A percentile compares a stretch with the other conserved stretches of the same genome.
Conservation (phyloP, 2,888 invertebrate species). For the Sarcophaga caerulescens region DNA sequence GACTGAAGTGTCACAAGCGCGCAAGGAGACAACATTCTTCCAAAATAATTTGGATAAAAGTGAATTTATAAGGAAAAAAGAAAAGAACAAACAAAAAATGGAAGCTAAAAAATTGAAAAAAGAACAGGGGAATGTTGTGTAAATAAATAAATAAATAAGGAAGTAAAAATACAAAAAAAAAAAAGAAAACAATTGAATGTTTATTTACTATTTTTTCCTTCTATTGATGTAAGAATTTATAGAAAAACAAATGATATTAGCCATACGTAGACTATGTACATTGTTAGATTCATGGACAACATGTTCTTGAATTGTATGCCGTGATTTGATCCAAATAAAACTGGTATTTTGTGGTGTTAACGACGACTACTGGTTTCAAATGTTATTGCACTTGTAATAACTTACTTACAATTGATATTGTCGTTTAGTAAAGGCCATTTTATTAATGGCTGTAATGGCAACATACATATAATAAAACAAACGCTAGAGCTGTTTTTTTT, state of each 20-base stretch:
- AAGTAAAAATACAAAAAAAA: slow-evolving; percentile 22
- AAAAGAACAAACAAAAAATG: slow-evolving; percentile 74
- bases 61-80: slow-evolving; percentile 84
- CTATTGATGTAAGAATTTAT: not conserved
- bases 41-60: slow-evolving; percentile 91
- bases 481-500: not conserved
- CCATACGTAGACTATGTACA: not conserved
- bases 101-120: slow-evolving; percentile 48
- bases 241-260: slow-evolving; percentile 7
- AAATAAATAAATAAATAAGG: slow-evolving; percentile 20
- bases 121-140: slow-evolving; percentile 9
- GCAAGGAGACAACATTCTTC: slow-evolving; percentile 94
- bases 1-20: slow-evolving; percentile 94
- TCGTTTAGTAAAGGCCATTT: not conserved
- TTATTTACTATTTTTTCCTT: too few relatives aligned
- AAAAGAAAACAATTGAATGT: slow-evolving; percentile 21
- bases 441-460: not conserved
- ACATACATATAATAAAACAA: too few relatives aligned
- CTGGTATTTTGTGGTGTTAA: not conserved
- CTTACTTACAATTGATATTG: slow-evolving; percentile 4
- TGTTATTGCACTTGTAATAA: not conserved
- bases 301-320: slow-evolving; percentile 43
- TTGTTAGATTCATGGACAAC: slow-evolving; percentile 36
- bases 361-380: slow-evolving; percentile 4
- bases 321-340: slow-evolving; percentile 18